phyloP scores from a whole-genome alignment of 1,140 invertebrate genomes.

The Zaprionus ornatus region DNA sequence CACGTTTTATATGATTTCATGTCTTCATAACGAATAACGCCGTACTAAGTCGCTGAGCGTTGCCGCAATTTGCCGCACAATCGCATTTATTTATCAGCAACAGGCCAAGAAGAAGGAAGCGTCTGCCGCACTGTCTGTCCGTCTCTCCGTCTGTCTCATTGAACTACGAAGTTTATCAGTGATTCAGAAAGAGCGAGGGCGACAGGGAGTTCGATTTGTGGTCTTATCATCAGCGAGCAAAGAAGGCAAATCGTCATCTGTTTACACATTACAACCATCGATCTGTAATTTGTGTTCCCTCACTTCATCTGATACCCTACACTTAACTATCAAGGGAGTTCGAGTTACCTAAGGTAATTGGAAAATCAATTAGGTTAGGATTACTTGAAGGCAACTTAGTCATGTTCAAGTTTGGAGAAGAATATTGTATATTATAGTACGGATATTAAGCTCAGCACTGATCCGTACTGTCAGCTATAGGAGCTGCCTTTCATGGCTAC shows the following conservation, averaged over 20 bases:
- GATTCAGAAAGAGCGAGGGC: neutral
- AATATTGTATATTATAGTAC: too few relatives aligned
- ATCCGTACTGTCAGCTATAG: neutral
- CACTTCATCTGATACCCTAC: slow-evolving; percentile 1
- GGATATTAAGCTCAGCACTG: neutral
- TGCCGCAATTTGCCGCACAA: slow-evolving; percentile 81
- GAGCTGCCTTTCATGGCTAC: neutral
- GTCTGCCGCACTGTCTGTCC: slow-evolving; percentile 35
- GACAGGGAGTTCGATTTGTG: neutral
- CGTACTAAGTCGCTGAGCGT: slow-evolving; percentile 62
- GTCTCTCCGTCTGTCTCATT: slow-evolving; percentile 42
- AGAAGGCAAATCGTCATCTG: slow-evolving; percentile 48
- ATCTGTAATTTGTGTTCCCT: slow-evolving; percentile 6
- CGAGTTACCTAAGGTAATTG: neutral
- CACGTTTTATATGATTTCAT: slow-evolving; percentile 29
- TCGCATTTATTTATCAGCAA: slow-evolving; percentile 78
- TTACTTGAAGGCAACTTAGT: neutral
- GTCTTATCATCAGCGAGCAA: slow-evolving; percentile 14
- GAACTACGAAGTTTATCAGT: slow-evolving; percentile 67
- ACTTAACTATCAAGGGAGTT: neutral
- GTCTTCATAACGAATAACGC: slow-evolving; percentile 12
- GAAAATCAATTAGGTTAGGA: neutral
- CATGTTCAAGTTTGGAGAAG: too few relatives aligned
- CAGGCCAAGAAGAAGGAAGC: slow-evolving; percentile 61
- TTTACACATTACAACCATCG: slow-evolving; percentile 50